A percentile compares a stretch with the other conserved stretches of the same genome.
phyloP scores from a whole-genome alignment of 1,140 invertebrate species.

The Matsumurasca onukii region DNA sequence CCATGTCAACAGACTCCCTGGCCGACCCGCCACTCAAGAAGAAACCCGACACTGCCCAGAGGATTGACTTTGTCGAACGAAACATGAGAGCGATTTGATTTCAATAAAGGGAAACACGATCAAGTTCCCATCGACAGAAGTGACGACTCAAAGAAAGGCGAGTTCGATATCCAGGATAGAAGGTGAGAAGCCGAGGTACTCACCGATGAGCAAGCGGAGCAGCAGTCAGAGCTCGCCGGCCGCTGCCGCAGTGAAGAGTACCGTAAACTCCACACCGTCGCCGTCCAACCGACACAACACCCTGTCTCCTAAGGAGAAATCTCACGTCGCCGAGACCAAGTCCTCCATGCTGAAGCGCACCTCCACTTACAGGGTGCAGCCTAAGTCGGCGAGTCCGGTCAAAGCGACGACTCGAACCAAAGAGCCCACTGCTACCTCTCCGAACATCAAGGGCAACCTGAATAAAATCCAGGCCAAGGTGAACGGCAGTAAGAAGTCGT shows the following conservation, averaged over 20 bases:
- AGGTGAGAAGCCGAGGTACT: conserved; percentile 5
- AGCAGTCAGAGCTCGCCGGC: conserved; percentile 13
- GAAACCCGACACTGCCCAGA: conserved; percentile 7
- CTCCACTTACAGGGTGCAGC: conserved; percentile 36
- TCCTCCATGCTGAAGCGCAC: conserved; percentile 25
- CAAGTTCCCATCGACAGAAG: not conserved
- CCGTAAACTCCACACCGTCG: conserved; percentile 15
- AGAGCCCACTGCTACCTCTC: conserved; percentile 46
- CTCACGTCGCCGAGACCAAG: conserved; percentile 11
- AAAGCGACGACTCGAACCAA: conserved; percentile 50
- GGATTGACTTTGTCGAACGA: not conserved
- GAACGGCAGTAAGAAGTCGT: not conserved
- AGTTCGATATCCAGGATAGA: not conserved
- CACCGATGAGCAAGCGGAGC: conserved; percentile 21
- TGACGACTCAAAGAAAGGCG: not conserved
- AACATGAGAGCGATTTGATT: not conserved
- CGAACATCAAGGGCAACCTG: conserved; percentile 51
- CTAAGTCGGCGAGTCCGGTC: conserved; percentile 42
- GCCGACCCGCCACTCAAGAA: conserved; percentile 12
- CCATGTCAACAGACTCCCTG: conserved; percentile 37
- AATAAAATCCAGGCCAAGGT: conserved; percentile 33
- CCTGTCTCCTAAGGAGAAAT: conserved; percentile 16
- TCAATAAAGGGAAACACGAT: not conserved
- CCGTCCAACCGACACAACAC: conserved; percentile 11
- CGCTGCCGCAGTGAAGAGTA: not conserved